phyloP scores from a whole-genome alignment of 1,140 invertebrate species.

The Teleopsis dalmanni region DNA sequence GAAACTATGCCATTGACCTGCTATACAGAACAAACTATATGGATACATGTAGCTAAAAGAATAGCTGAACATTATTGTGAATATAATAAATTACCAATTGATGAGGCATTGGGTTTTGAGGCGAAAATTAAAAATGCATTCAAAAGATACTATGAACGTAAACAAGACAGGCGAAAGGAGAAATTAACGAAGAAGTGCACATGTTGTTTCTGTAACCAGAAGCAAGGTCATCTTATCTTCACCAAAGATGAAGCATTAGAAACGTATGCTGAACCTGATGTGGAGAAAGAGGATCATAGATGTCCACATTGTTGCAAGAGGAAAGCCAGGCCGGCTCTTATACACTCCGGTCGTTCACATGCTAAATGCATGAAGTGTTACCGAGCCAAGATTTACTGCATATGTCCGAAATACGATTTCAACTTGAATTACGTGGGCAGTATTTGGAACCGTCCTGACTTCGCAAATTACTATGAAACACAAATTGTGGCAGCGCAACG shows the following conservation, averaged over 20 bases:
- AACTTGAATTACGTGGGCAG: slow-evolving; percentile 35
- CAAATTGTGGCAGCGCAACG: too few relatives aligned
- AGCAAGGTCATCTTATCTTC: slow-evolving; percentile 34
- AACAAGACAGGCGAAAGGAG: slow-evolving; percentile 31
- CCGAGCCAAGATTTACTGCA: slow-evolving; percentile 34
- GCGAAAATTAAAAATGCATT: slow-evolving; percentile 37
- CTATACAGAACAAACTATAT: slow-evolving; percentile 38
- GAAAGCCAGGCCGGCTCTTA: too few relatives aligned
- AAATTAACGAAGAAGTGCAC: slow-evolving; percentile 37
- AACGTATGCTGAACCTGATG: slow-evolving; percentile 23
- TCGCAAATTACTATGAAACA: slow-evolving; percentile 37
- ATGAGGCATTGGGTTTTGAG: slow-evolving; percentile 30
- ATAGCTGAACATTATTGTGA: slow-evolving; percentile 32
- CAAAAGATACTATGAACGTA: slow-evolving; percentile 38
- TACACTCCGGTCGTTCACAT: slow-evolving; percentile 21
- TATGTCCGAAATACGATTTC: slow-evolving; percentile 35
- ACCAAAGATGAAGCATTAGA: too few relatives aligned
- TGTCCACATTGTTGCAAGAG: slow-evolving; percentile 39
- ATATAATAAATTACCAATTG: slow-evolving; percentile 34
- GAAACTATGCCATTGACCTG: slow-evolving; percentile 25
- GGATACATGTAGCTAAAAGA: slow-evolving; percentile 36
- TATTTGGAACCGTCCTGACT: slow-evolving; percentile 37
- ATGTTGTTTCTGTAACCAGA: slow-evolving; percentile 40
- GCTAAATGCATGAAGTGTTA: slow-evolving; percentile 38
- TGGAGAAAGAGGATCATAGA: slow-evolving; percentile 20